These are phyloP conservation scores for Fistularia tabacaria DNA, from an alignment of 2,797 vertebrate species.

Conservation along the genomic window DNA sequence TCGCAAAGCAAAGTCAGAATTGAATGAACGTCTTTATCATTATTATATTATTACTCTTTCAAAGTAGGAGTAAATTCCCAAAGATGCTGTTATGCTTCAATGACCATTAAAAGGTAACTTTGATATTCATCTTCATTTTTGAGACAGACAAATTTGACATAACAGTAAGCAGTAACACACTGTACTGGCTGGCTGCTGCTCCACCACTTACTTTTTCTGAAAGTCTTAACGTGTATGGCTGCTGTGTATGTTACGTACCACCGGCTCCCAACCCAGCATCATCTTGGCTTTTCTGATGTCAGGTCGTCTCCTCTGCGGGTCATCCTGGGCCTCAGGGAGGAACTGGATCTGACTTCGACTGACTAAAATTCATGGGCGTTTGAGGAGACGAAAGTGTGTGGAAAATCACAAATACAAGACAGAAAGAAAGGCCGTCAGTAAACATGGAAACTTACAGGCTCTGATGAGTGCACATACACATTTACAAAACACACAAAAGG, in stretches of 20 bases:
- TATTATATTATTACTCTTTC: no score
- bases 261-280: conserved; percentile 94
- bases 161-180: no score
- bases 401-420: no score
- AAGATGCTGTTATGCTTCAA: no score
- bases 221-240: background rate
- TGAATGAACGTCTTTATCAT: no score
- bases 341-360: conserved; percentile 96
- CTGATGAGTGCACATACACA: background rate
- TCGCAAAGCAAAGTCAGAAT: no score
- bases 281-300: conserved; percentile 95
- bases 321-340: conserved; percentile 96
- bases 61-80: no score
- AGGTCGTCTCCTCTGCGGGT: conserved; percentile 93
- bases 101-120: no score
- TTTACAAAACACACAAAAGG: background rate
- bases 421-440: background rate
- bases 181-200: no score
- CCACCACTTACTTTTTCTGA: no score
- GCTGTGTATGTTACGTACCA: conserved; percentile 76
- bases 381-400: background rate
- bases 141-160: no score
- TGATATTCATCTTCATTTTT: no score
- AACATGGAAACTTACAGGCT: background rate
- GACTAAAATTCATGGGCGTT: conserved; percentile 58